Conservation (phyloP, 2,888 invertebrate genomes). For the Pasiphila rectangulata region DNA sequence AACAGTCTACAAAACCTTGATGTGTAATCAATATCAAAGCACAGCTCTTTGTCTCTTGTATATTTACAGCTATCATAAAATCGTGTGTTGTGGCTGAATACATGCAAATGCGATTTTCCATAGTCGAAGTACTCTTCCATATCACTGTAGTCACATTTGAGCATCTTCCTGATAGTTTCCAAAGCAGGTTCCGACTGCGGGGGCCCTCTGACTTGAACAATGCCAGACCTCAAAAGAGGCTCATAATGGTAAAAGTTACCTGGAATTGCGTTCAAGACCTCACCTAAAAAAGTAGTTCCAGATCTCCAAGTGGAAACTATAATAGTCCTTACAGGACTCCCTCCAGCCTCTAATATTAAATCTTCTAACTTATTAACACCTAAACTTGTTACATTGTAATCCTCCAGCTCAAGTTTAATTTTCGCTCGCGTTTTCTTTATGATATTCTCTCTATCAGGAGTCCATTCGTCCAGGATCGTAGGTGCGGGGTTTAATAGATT, state of each 20-base stretch:
- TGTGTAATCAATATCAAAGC: slow-evolving; percentile 83
- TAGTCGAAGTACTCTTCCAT: slow-evolving; percentile 89
- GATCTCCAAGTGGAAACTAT: slow-evolving; percentile 95
- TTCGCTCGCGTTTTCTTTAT: slow-evolving; percentile 61
- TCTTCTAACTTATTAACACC: slow-evolving; percentile 82
- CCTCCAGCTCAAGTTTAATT: slow-evolving; percentile 63
- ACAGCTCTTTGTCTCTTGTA: slow-evolving; percentile 63
- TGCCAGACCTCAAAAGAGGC: slow-evolving; percentile 90
- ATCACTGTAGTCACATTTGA: slow-evolving; percentile 88
- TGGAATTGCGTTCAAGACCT: slow-evolving; percentile 90
- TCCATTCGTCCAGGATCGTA: slow-evolving; percentile 63
- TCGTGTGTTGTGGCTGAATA: slow-evolving; percentile 91
- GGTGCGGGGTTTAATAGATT: slow-evolving; percentile 52
- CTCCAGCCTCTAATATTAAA: slow-evolving; percentile 85
- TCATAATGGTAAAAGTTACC: slow-evolving; percentile 95
- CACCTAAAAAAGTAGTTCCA: slow-evolving; percentile 94
- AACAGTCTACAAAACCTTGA: slow-evolving; percentile 90
- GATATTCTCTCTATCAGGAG: slow-evolving; percentile 61
- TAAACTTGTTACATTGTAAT: slow-evolving; percentile 61
- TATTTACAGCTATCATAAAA: slow-evolving; percentile 90
- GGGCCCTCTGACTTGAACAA: slow-evolving; percentile 89
- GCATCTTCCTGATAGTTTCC: slow-evolving; percentile 84
- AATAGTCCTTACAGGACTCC: slow-evolving; percentile 87
- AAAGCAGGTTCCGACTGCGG: slow-evolving; percentile 85
- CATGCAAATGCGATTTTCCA: slow-evolving; percentile 87